phyloP scores from a whole-genome alignment of 2,113 vertebrate species.

The Tretioscincus oriximinensis region DNA sequence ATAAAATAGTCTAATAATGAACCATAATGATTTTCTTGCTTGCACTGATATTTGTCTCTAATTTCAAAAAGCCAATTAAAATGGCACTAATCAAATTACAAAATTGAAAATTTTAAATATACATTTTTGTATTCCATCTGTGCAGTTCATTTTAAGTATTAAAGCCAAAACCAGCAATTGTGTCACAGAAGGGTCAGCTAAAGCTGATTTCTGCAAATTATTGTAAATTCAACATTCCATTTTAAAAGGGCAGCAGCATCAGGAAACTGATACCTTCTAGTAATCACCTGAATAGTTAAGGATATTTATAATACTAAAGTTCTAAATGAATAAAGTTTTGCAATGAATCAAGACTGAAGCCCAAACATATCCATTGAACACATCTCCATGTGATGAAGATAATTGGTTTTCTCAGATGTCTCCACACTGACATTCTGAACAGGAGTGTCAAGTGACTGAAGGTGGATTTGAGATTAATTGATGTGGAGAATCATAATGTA shows the following conservation, averaged over 20 bases:
- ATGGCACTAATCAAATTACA: background rate
- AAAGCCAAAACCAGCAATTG: background rate
- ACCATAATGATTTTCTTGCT: too few relatives aligned
- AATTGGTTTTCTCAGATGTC: background rate
- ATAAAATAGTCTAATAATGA: too few relatives aligned
- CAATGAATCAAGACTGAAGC: background rate
- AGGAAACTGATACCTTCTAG: background rate
- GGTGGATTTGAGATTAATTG: background rate
- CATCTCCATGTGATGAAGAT: background rate
- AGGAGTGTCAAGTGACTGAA: background rate
- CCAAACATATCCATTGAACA: background rate
- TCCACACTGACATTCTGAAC: background rate
- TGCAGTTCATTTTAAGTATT: rapidly evolving
- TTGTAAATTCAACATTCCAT: background rate
- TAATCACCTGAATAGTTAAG: background rate
- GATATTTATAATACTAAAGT: background rate
- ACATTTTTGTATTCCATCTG: background rate
- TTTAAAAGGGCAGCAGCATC: background rate
- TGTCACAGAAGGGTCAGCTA: constrained; percentile 5
- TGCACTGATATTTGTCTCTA: background rate
- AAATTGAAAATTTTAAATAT: background rate
- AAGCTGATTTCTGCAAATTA: constrained; percentile 15
- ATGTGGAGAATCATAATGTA: constrained; percentile 4
- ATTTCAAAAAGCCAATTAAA: background rate
- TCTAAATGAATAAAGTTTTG: background rate